A percentile compares a stretch with the other conserved stretches of the same genome.
phyloP scores from a whole-genome alignment of 1,140 invertebrate species.

The Monochamus saltuarius region DNA sequence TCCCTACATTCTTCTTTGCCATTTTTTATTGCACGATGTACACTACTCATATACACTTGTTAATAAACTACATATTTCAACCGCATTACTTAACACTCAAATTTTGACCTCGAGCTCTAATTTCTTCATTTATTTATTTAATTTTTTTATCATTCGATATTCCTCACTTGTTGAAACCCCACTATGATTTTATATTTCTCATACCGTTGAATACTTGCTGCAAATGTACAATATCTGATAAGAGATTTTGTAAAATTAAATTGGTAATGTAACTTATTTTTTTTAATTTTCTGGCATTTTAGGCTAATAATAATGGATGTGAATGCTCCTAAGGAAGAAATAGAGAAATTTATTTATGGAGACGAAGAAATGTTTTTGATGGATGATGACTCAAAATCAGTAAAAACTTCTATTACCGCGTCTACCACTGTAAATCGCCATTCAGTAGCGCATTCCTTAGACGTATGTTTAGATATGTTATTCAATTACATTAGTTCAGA shows the following conservation, averaged over 20 bases:
- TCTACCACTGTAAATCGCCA: slow-evolving; percentile 47
- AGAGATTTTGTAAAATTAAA: slow-evolving; percentile 59
- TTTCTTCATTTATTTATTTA: too few species aligned
- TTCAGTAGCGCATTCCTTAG: slow-evolving; percentile 60
- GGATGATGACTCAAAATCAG: slow-evolving; percentile 50
- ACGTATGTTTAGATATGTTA: slow-evolving; percentile 64
- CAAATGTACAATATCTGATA: too few species aligned
- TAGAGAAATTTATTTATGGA: slow-evolving; percentile 52
- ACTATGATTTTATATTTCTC: too few species aligned
- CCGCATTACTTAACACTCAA: too few species aligned
- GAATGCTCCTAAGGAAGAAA: slow-evolving; percentile 59
- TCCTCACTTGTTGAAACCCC: too few species aligned
- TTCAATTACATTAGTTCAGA: slow-evolving; percentile 59
- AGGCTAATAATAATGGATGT: slow-evolving; percentile 71
- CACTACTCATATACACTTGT: too few species aligned
- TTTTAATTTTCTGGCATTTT: slow-evolving; percentile 30
- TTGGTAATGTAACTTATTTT: slow-evolving; percentile 11
- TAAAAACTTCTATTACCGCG: slow-evolving; percentile 25
- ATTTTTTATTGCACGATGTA: too few species aligned
- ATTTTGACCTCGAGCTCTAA: too few species aligned
- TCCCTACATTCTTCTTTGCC: too few species aligned
- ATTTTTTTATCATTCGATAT: slow-evolving; percentile 54
- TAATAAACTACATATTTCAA: too few species aligned
- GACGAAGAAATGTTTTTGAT: slow-evolving; percentile 56
- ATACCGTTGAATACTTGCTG: too few species aligned